A percentile compares a stretch with the other conserved stretches of the same genome.
These are phyloP conservation scores for Cryptotis parvus DNA, from an alignment of 2,113 vertebrate species.

Conservation along the genomic window DNA sequence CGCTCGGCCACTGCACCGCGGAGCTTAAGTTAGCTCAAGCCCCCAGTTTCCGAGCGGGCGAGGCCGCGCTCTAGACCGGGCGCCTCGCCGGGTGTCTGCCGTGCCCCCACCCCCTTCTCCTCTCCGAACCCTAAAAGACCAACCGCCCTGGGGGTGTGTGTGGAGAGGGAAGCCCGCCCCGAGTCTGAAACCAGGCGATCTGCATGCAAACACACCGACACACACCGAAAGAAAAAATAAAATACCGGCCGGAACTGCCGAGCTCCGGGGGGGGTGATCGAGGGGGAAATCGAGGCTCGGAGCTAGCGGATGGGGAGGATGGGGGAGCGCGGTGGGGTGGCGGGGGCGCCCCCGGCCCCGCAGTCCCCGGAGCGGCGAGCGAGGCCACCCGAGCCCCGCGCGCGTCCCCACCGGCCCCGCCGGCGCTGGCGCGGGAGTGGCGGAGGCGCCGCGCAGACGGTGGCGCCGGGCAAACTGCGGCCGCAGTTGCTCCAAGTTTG, in stretches of 20 bases:
- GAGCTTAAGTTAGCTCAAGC: not conserved
- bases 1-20: not conserved
- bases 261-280: no score
- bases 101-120: not conserved
- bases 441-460: slow-evolving; percentile 78
- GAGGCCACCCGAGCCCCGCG: not conserved
- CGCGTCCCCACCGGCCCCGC: slow-evolving; percentile 68
- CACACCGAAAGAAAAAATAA: no score
- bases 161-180: slow-evolving; percentile 46
- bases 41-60: not conserved
- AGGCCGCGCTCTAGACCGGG: not conserved
- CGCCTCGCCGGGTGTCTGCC: not conserved
- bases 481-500: slow-evolving; percentile 86
- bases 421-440: slow-evolving; percentile 70
- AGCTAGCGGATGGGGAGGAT: no score
- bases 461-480: slow-evolving; percentile 74
- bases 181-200: not conserved
- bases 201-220: no score
- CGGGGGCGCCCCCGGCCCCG: not conserved
- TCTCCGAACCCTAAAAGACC: not conserved
- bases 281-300: no score
- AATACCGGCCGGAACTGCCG: not conserved
- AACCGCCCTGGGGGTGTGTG: not conserved
- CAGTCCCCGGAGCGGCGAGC: not conserved
- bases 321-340: no score